Base-by-base conservation (phyloP, 2,888 invertebrate species). In the Cybosia mesomella region DNA sequence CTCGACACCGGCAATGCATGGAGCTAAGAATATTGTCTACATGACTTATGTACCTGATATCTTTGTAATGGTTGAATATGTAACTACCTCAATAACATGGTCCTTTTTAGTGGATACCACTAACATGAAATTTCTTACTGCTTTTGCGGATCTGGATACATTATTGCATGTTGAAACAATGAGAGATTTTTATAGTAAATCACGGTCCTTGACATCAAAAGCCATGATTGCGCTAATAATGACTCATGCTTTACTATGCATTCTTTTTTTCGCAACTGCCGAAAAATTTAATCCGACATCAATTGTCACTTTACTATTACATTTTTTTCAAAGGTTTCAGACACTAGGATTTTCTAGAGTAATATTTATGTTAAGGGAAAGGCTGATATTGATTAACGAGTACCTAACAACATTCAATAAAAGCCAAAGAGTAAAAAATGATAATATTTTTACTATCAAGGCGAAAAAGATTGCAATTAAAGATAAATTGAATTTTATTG, bases 281-380 rank as follows among this genome's bases (percentile, higher is more conserved):
- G 60, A 73, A 0, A 43, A 58, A 24, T 61, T 78, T 0, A 68
- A 57, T 10, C 34, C 79, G 2, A 71, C 70, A 18, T 75, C 73
- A 54, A 1, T 83, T 0, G 24, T 85, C 0, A 66, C 79, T 4
- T 65, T 86, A 4, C 76, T 80, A 0, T 66, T 88, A n/a, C 85
- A 83, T 36, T 77, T 85, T 59, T 73, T 84, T 60, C 89, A 90
- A 71, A 83, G 88, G 69, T 72, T 91, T 0, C 88, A 91, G 80
- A 81, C 89, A 57, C 65, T 85, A 9, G 65, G 81, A 3, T 88
- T 92, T 71, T 89, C 86, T 68, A 79, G 86, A 66, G 76, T 83
- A 71, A 86, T 91, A 34, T 71, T 72, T 18, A 85, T 87, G 85
- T 54, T 91, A 5, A 85, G 75, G 21, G 24, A 71, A 5, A 85